A percentile compares a stretch with the other conserved stretches of the same genome.
Conservation (phyloP, 2,797 vertebrate genomes). For the Helostoma temminkii region DNA sequence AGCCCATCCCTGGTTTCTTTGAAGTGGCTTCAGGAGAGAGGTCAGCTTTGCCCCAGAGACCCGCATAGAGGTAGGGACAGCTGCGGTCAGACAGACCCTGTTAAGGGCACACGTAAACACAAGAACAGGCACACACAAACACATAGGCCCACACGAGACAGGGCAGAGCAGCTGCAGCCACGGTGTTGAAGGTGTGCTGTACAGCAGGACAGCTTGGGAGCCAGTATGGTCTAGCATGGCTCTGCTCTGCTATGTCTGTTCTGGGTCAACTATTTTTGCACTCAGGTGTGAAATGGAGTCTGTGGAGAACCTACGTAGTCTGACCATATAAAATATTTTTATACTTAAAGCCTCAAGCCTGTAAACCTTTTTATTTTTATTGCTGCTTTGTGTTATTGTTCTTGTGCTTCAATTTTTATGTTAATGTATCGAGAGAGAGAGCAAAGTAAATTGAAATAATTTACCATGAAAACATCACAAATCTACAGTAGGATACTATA, state of each 20-base stretch:
- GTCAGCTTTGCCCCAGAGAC: constrained; percentile 79
- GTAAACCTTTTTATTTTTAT: constrained; percentile 8
- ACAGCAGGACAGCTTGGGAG: constrained; percentile 75
- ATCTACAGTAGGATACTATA: too few relatives aligned
- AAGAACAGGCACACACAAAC: constrained; percentile 46
- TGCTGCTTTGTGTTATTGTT: neutral
- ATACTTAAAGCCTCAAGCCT: constrained; percentile 26
- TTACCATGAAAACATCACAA: neutral
- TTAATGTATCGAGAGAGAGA: neutral
- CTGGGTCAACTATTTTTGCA: constrained; percentile 83
- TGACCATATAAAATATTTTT: constrained; percentile 61
- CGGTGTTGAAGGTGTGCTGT: constrained; percentile 72
- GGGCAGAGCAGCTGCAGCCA: constrained; percentile 81
- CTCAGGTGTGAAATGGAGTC: constrained; percentile 80
- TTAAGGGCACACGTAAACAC: constrained; percentile 51
- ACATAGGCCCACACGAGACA: constrained; percentile 65
- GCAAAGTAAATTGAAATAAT: neutral
- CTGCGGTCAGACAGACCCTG: constrained; percentile 77
- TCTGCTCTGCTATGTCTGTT: constrained; percentile 69
- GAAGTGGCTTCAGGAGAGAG: constrained; percentile 79
- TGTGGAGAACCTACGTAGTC: constrained; percentile 47
- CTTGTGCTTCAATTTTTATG: neutral
- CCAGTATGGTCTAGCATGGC: constrained; percentile 75
- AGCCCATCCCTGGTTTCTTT: constrained; percentile 73
- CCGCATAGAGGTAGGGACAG: constrained; percentile 79